A percentile compares a stretch with the other conserved stretches of the same genome.
These are phyloP conservation scores for Teleogryllus oceanicus DNA, from an alignment of 2,888 invertebrate species.

Conservation along the genomic window DNA sequence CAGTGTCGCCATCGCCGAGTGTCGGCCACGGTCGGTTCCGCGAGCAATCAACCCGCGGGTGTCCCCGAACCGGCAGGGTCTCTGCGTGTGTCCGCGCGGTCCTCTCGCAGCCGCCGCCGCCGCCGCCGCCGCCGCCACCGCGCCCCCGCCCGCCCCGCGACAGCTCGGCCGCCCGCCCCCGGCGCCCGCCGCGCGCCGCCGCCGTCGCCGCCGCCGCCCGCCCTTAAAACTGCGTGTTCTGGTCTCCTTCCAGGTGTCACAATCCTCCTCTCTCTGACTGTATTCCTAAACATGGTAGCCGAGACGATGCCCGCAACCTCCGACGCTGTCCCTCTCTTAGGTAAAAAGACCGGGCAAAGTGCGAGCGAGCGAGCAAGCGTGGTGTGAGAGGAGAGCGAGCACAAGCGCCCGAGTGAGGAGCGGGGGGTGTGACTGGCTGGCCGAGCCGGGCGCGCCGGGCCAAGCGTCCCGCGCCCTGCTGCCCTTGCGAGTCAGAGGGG, in stretches of 20 bases:
- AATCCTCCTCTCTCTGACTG: constrained; percentile 94
- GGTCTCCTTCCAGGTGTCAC: constrained; percentile 74
- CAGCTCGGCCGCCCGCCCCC: constrained; percentile 11
- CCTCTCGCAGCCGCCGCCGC: neutral
- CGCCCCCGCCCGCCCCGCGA: neutral
- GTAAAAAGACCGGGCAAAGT: constrained; percentile 48
- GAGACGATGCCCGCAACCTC: constrained; percentile 98
- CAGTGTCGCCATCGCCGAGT: neutral
- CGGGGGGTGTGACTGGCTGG: neutral
- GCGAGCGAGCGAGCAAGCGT: neutral
- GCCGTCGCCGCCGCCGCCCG: constrained; percentile 34
- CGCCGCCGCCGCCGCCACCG: neutral
- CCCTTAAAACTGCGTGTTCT: constrained; percentile 35
- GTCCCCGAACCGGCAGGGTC: neutral
- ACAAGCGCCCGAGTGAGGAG: neutral
- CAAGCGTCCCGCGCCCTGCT: neutral
- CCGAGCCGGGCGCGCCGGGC: neutral
- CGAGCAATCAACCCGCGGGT: neutral
- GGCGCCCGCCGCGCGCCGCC: neutral
- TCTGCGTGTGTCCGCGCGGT: neutral
- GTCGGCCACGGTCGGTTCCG: constrained; percentile 8
- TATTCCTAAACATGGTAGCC: constrained; percentile 97
- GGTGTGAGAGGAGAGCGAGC: neutral
- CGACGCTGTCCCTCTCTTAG: constrained; percentile 83
- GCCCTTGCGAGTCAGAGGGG: constrained; percentile 8